A percentile compares a stretch with the other conserved stretches of the same genome.
These are phyloP conservation scores for Varanus komodoensis DNA, from an alignment of 2,113 vertebrate species.

Conservation along the genomic window DNA sequence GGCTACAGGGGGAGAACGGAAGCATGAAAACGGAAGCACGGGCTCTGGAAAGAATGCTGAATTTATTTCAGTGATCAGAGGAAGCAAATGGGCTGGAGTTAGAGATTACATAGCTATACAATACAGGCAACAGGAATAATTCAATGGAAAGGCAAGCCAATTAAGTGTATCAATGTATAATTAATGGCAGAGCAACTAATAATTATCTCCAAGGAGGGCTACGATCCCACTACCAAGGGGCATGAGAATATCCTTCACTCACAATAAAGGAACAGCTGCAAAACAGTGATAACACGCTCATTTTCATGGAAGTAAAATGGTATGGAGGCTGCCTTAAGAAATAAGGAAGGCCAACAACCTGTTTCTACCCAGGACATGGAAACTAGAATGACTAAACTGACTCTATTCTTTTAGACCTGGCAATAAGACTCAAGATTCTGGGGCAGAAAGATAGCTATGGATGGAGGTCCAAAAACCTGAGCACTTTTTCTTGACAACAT, in stretches of 20 bases:
- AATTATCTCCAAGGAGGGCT: not conserved
- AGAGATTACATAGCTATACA: not conserved
- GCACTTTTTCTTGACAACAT: not conserved
- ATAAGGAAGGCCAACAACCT: not conserved
- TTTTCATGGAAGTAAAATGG: not conserved
- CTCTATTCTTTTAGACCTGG: not conserved
- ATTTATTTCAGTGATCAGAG: not conserved
- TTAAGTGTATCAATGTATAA: not conserved
- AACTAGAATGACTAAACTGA: not conserved
- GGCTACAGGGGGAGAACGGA: not conserved
- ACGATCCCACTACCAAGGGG: not conserved
- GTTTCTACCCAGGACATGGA: not conserved
- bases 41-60: not conserved
- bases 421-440: not conserved
- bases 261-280: not conserved
- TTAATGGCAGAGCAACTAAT: not conserved
- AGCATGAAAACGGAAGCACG: not conserved
- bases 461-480: not conserved
- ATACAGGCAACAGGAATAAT: not conserved
- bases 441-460: not conserved
- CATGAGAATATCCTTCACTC: not conserved
- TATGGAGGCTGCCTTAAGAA: not conserved
- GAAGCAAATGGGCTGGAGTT: not conserved
- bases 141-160: not conserved
- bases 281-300: not conserved